Conservation (phyloP, 2,113 vertebrate genomes). For the Propithecus coquereli region DNA sequence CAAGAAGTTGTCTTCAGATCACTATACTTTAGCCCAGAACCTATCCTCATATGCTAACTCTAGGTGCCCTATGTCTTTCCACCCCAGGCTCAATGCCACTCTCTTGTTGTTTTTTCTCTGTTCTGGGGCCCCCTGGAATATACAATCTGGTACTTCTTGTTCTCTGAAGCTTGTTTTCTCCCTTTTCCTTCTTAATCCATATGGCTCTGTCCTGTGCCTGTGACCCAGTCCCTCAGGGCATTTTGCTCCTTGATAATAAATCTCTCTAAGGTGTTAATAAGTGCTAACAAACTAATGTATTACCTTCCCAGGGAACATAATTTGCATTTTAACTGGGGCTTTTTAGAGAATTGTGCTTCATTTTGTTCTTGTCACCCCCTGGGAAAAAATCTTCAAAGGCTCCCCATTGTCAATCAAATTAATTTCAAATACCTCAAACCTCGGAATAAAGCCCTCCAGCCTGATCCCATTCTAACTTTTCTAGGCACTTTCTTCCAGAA, state of each 20-base stretch:
- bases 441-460: background rate
- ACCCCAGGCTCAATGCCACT: background rate
- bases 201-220: background rate
- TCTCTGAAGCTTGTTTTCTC: background rate
- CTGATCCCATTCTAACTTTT: background rate
- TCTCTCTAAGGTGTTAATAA: constrained; percentile 23
- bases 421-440: constrained; percentile 8
- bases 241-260: constrained; percentile 19
- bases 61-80: background rate
- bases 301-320: background rate
- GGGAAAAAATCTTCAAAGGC: background rate
- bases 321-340: constrained; percentile 38
- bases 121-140: background rate
- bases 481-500: background rate
- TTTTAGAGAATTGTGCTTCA: background rate
- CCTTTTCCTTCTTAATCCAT: constrained; percentile 6
- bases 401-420: constrained; percentile 12
- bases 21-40: background rate
- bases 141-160: background rate
- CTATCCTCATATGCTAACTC: background rate
- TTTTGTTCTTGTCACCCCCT: background rate
- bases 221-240: background rate
- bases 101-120: background rate
- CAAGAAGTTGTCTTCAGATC: background rate
- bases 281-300: background rate